phyloP scores from a whole-genome alignment of 1,140 invertebrate genomes.

The Drosophila funebris region DNA sequence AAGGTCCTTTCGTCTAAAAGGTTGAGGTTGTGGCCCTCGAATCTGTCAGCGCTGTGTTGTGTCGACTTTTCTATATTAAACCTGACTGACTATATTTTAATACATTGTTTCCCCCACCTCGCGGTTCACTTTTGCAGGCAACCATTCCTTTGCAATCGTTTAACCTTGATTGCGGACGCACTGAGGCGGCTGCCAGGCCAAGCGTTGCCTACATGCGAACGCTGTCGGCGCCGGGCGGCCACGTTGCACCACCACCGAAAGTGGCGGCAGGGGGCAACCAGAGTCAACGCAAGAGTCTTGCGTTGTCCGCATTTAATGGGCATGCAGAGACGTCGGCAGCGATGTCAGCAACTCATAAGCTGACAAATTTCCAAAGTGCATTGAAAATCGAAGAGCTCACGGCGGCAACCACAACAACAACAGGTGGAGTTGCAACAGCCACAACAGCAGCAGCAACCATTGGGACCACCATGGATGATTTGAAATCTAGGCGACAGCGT shows the following conservation, averaged over 20 bases:
- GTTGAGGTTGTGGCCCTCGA: slow-evolving; percentile 61
- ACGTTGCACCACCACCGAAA: slow-evolving; percentile 17
- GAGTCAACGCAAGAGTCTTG: slow-evolving; percentile 73
- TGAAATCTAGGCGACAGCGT: slow-evolving; percentile 76
- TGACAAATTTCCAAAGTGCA: slow-evolving; percentile 82
- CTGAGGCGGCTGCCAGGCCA: slow-evolving; percentile 59
- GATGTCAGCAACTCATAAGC: slow-evolving; percentile 65
- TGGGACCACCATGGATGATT: slow-evolving; percentile 65
- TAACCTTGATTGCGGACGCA: slow-evolving; percentile 82
- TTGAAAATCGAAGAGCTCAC: slow-evolving; percentile 81
- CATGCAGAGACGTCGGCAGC: slow-evolving; percentile 42
- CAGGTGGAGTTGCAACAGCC: slow-evolving; percentile 34
- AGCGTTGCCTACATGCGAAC: slow-evolving; percentile 77
- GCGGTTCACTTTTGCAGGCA: slow-evolving; percentile 60
- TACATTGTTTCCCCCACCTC: slow-evolving; percentile 42
- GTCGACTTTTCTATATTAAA: slow-evolving; percentile 76
- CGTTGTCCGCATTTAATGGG: slow-evolving; percentile 56
- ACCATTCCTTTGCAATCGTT: slow-evolving; percentile 83
- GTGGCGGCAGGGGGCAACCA: background rate
- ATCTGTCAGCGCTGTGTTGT: slow-evolving; percentile 67
- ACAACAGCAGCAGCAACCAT: slow-evolving; percentile 44
- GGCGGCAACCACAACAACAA: slow-evolving; percentile 44
- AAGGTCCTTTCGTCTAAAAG: slow-evolving; percentile 73
- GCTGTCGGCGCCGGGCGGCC: slow-evolving; percentile 73
- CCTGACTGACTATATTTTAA: slow-evolving; percentile 74